Conservation (phyloP, 2,888 invertebrate genomes). For the Aporophyla nigra region DNA sequence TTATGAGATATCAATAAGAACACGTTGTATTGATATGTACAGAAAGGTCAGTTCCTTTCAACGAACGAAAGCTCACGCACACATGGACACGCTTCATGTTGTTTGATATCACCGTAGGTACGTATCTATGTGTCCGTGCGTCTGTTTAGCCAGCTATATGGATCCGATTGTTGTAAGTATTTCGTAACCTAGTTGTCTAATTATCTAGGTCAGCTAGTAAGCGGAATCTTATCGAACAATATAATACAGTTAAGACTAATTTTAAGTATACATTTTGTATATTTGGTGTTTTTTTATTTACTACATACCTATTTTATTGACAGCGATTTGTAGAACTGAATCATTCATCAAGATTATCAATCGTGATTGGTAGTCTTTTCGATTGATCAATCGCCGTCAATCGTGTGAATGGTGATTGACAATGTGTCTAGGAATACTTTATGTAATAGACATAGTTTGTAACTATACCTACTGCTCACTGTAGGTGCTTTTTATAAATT, state of each 20-base stretch:
- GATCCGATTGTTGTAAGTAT: neutral
- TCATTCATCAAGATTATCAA: slow-evolving; percentile 15
- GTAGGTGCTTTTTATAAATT: slow-evolving; percentile 70
- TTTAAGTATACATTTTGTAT: slow-evolving; percentile 73
- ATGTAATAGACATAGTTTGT: slow-evolving; percentile 46
- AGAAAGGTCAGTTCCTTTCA: neutral
- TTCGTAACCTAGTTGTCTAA: slow-evolving; percentile 16
- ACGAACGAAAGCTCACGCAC: neutral
- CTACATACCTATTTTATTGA: slow-evolving; percentile 20
- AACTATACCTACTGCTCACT: slow-evolving; percentile 64
- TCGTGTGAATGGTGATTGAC: slow-evolving; percentile 28
- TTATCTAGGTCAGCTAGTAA: neutral
- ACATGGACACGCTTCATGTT: neutral
- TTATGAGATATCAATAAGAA: too few relatives aligned
- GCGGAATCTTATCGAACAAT: slow-evolving; percentile 56
- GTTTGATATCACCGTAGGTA: neutral
- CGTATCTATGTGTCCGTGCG: neutral
- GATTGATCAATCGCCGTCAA: slow-evolving; percentile 45
- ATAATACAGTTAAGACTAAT: slow-evolving; percentile 62
- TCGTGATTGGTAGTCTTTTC: slow-evolving; percentile 1
- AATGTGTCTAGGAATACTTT: slow-evolving; percentile 32
- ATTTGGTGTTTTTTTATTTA: slow-evolving; percentile 67
- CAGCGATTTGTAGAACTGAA: slow-evolving; percentile 28
- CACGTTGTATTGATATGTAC: neutral
- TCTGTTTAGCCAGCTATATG: neutral